Conservation (phyloP, 1,140 invertebrate genomes). For the Platyura marginata region DNA sequence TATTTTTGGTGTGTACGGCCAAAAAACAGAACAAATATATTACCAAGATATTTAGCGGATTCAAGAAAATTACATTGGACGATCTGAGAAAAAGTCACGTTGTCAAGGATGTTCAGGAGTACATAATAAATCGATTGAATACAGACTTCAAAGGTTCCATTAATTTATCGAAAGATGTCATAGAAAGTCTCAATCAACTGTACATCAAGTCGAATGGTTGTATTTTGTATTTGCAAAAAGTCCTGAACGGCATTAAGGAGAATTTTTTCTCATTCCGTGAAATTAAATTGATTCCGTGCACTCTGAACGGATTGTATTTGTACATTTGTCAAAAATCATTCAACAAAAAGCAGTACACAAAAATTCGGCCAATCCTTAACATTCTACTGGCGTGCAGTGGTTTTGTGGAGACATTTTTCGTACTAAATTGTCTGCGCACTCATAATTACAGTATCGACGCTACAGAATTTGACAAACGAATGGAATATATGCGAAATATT, state of each 20-base stretch:
- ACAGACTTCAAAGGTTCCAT: conserved; percentile 34
- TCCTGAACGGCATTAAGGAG: conserved; percentile 80
- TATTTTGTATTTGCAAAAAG: conserved; percentile 83
- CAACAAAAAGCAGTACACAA: conserved; percentile 70
- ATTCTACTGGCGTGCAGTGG: conserved; percentile 72
- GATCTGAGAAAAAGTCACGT: conserved; percentile 78
- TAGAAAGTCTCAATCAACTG: conserved; percentile 86
- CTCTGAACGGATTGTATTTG: conserved; percentile 83
- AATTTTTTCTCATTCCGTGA: conserved; percentile 75
- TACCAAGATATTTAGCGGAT: conserved; percentile 82
- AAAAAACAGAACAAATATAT: conserved; percentile 70
- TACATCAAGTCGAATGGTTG: conserved; percentile 95
- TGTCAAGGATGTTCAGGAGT: conserved; percentile 83
- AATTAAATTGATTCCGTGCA: conserved; percentile 81
- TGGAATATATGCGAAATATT: conserved; percentile 54
- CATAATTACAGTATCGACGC: conserved; percentile 59
- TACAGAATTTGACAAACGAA: conserved; percentile 69
- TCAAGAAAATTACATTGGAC: conserved; percentile 81
- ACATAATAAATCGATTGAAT: conserved; percentile 79
- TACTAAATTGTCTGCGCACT: conserved; percentile 65
- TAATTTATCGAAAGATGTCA: conserved; percentile 45
- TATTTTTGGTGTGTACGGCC: conserved; percentile 78
- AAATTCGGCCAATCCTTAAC: conserved; percentile 62
- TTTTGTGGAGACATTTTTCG: conserved; percentile 59
- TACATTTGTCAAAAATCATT: conserved; percentile 89